Conservation (phyloP, 2,797 vertebrate genomes). For the Fistularia commersonii region DNA sequence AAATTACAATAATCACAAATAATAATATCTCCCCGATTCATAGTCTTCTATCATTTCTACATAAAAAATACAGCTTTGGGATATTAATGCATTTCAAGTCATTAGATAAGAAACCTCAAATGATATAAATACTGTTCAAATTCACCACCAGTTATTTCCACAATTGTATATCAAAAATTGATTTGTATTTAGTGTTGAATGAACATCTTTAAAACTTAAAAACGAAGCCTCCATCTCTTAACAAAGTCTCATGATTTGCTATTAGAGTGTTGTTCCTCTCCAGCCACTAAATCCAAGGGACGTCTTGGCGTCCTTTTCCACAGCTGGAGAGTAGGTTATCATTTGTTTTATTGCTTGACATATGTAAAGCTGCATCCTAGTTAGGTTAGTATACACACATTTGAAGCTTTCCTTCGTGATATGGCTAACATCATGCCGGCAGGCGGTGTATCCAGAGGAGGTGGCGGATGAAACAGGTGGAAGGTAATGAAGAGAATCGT, state of each 20-base stretch:
- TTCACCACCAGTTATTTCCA: too few relatives aligned
- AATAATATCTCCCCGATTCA: constrained; percentile 19
- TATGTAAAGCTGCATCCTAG: not conserved
- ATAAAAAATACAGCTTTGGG: constrained; percentile 4
- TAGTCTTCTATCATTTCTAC: constrained; percentile 5
- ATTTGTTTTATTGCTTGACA: not conserved
- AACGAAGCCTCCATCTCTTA: too few relatives aligned
- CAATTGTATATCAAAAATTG: too few relatives aligned
- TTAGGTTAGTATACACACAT: constrained; percentile 12
- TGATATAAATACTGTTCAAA: not conserved
- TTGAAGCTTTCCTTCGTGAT: constrained; percentile 27
- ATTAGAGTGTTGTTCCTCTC: too few relatives aligned
- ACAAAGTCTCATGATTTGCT: too few relatives aligned
- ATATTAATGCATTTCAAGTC: too few relatives aligned
- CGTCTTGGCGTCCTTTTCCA: not conserved
- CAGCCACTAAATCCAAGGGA: too few relatives aligned
- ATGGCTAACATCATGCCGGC: constrained; percentile 12
- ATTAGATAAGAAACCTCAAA: not conserved
- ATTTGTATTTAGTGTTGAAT: too few relatives aligned
- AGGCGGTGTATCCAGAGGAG: constrained; percentile 32
- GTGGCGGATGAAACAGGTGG: constrained; percentile 70
- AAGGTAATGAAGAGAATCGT: constrained; percentile 72
- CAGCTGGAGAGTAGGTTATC: not conserved
- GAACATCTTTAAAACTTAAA: too few relatives aligned
- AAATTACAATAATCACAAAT: constrained; percentile 31